Evolutionary conservation across 1,140 invertebrate species (phyloP), one percentile per base, ranked within the genome.

Genomic region (Trachymyrmex septentrionalis): DNA sequence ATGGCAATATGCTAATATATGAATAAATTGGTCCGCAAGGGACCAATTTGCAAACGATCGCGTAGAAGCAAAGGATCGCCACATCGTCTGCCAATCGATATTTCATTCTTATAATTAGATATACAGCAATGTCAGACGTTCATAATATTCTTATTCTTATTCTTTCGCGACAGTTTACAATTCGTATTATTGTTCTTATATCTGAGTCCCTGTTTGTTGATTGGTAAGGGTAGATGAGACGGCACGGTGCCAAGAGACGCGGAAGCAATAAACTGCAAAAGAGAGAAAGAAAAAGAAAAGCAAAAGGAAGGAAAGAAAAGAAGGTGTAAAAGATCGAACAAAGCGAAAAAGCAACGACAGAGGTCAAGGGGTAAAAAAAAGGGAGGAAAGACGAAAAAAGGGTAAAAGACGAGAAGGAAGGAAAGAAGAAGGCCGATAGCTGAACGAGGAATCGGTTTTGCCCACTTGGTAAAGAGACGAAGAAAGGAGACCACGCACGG

Each of bases 391-490:
- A 0, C 9, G 12, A n/a, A 44, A 55, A 48, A 14, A 57, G 55
- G 14, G 3, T 9, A 30, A 30, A n/a, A n/a, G 7, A 34, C 0
- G n/a, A 71, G 34, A 12, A n/a, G 16, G 19, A 9, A 38, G 55
- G 66, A n/a, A n/a, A n/a, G 50, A 27, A 72, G 24, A 57, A 19
- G 61, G 48, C 38, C 44, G 71, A 78, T 50, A 66, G 34, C 34
- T n/a, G 57, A 21, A 63, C 34, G 30, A 53, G 27, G 66, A 71
- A 67, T 57, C 55, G 67, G 85, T 75, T 89, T 89, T 44, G 57
- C n/a, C 44, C 44, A n/a, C 38, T 48, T 38, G 64, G 24, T 61
- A 73, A 75, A 50, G 69, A 75, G 55, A 82, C 55, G 24, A 75
- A 72, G 64, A 16, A 81, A 69, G 76, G 66, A 24, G 53, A 38